Conservation (phyloP, 2,888 invertebrate species). For the Epinotia bilunana region DNA sequence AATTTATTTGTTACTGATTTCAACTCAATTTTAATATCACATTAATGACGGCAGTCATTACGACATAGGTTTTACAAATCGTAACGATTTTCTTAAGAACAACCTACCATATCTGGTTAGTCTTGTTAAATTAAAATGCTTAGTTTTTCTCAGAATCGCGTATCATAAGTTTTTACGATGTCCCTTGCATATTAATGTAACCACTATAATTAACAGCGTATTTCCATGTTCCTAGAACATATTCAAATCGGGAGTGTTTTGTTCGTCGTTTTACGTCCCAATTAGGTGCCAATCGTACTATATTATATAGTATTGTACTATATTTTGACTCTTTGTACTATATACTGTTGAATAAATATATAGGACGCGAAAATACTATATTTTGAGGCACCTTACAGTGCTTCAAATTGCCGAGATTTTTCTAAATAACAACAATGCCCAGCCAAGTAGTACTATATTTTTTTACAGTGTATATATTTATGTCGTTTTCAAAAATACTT, state of each 20-base stretch:
- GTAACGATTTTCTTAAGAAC: neutral
- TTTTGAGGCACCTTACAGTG: too few species aligned
- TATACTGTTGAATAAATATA: too few species aligned
- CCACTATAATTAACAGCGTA: neutral
- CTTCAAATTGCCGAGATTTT: too few species aligned
- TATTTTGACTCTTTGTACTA: too few species aligned
- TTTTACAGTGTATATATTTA: too few species aligned
- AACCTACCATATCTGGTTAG: neutral
- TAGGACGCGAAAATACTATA: too few species aligned
- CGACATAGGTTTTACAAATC: neutral
- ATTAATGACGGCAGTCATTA: neutral
- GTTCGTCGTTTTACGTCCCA: neutral
- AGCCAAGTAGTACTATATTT: too few species aligned
- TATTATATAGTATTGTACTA: too few species aligned
- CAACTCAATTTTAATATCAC: neutral
- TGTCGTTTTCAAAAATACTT: too few species aligned
- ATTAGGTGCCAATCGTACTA: too few species aligned
- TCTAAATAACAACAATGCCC: too few species aligned
- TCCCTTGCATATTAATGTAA: neutral
- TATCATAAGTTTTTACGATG: neutral
- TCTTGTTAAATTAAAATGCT: slow-evolving; percentile 4
- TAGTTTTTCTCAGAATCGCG: neutral
- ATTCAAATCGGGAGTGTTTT: neutral
- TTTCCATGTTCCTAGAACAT: slow-evolving; percentile 1
- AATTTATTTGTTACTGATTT: neutral